These are phyloP conservation scores for Bradypodion pumilum DNA, from an alignment of 2,797 vertebrate genomes.

Conservation along the genomic window DNA sequence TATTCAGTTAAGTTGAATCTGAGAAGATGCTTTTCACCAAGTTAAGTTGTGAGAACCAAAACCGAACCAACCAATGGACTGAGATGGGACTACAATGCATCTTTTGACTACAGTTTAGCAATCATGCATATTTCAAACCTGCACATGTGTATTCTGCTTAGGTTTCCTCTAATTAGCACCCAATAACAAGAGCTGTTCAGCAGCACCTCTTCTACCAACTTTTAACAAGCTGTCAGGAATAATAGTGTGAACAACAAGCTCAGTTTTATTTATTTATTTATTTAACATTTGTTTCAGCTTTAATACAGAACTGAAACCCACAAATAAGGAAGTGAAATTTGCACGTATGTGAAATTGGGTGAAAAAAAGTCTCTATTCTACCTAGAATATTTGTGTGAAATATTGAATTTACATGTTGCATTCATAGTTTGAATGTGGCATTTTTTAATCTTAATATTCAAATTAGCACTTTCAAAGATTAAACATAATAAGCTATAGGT, in stretches of 20 bases:
- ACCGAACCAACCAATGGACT: too few species aligned
- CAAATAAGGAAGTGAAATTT: slow-evolving; percentile 18
- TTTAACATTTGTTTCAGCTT: slow-evolving; percentile 15
- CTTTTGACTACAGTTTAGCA: slow-evolving; percentile 58
- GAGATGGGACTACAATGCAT: slow-evolving; percentile 23
- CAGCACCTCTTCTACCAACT: slow-evolving; percentile 71
- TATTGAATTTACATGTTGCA: not conserved
- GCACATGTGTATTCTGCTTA: slow-evolving; percentile 1
- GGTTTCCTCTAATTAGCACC: slow-evolving; percentile 79
- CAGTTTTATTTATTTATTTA: slow-evolving; percentile 49
- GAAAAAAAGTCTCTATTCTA: not conserved
- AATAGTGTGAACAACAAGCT: slow-evolving; percentile 75
- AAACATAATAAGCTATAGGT: not conserved
- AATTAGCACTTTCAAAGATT: too few species aligned
- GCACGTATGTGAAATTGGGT: not conserved
- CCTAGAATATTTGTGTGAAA: not conserved
- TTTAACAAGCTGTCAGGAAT: slow-evolving; percentile 75
- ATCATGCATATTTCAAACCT: slow-evolving; percentile 24
- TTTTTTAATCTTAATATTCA: not conserved
- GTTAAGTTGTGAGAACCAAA: too few species aligned
- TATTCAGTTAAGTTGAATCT: too few species aligned
- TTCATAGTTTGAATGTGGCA: not conserved
- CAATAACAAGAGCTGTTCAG: slow-evolving; percentile 74
- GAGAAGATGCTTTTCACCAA: too few species aligned
- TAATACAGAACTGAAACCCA: slow-evolving; percentile 42